phyloP scores from a whole-genome alignment of 2,797 vertebrate species.

The Sylvilagus floridanus region DNA sequence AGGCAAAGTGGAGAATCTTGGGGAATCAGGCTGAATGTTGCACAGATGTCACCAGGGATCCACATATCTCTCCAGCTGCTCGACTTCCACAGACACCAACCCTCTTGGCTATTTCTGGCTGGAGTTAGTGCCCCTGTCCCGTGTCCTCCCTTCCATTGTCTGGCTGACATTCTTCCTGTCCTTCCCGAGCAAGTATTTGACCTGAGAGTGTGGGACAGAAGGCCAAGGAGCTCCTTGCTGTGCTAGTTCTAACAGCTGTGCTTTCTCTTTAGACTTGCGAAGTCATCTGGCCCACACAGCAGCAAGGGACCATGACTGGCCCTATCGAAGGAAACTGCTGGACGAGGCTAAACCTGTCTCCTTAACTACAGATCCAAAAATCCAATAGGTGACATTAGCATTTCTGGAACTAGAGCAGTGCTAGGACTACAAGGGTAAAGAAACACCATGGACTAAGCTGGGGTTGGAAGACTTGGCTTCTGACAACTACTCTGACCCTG shows the following conservation, averaged over 20 bases:
- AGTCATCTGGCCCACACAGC: neutral
- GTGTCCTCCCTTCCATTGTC: neutral
- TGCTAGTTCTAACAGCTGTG: neutral
- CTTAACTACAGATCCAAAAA: neutral
- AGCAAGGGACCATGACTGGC: neutral
- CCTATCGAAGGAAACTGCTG: neutral
- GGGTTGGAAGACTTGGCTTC: neutral
- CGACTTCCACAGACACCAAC: neutral
- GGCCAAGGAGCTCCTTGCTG: neutral
- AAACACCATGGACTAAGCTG: neutral
- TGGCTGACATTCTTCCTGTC: neutral
- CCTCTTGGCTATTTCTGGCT: neutral
- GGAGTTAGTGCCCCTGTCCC: neutral
- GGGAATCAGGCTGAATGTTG: neutral
- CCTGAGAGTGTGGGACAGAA: neutral
- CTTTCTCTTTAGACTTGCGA: neutral
- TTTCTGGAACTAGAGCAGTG: neutral
- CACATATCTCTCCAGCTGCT: neutral
- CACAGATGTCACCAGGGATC: neutral
- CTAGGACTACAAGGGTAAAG: neutral
- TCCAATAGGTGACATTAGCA: neutral
- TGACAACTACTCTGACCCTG: neutral
- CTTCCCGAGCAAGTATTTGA: conserved; percentile 27
- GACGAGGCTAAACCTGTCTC: neutral
- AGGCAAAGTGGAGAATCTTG: neutral